phyloP scores from a whole-genome alignment of 2,888 invertebrate genomes.

The Folsomia manolachei region DNA sequence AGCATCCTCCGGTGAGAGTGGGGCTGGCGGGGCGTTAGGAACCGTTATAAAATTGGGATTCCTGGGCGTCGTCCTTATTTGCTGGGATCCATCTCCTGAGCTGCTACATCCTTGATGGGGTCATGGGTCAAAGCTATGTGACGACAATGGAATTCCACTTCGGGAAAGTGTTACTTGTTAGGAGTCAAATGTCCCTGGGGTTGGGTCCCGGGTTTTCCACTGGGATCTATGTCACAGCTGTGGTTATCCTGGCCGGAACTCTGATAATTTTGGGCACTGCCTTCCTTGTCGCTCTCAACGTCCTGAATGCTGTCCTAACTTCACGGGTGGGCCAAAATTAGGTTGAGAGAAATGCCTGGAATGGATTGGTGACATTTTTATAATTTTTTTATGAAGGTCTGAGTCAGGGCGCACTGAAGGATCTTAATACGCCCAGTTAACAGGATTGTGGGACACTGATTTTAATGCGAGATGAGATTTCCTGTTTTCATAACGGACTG shows the following conservation, averaged over 20 bases:
- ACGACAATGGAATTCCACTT: too few relatives aligned
- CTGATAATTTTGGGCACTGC: slow-evolving; percentile 24
- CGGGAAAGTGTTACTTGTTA: too few relatives aligned
- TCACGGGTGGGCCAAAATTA: slow-evolving; percentile 1
- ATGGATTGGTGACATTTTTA: too few relatives aligned
- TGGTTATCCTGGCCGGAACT: slow-evolving; percentile 20
- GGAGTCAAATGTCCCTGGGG: too few relatives aligned
- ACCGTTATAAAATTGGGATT: slow-evolving; percentile 23
- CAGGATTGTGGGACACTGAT: too few relatives aligned
- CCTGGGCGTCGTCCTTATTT: background rate
- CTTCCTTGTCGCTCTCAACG: slow-evolving; percentile 17
- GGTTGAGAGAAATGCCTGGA: too few relatives aligned
- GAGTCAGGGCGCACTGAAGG: too few relatives aligned
- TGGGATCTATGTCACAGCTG: slow-evolving; percentile 30
- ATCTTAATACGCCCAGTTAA: too few relatives aligned
- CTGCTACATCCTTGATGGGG: slow-evolving; percentile 8
- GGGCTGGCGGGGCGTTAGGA: background rate
- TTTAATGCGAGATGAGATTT: too few relatives aligned
- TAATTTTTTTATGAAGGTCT: too few relatives aligned
- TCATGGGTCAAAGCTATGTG: slow-evolving; percentile 23
- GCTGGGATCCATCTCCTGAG: slow-evolving; percentile 18
- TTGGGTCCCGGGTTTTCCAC: too few relatives aligned
- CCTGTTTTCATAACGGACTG: too few relatives aligned
- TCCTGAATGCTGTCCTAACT: slow-evolving; percentile 20
- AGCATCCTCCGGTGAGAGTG: background rate